Percentiles rank a stretch among this genome's conserved stretches.
phyloP scores from a whole-genome alignment of 2,113 vertebrate species.

The Conger conger region DNA sequence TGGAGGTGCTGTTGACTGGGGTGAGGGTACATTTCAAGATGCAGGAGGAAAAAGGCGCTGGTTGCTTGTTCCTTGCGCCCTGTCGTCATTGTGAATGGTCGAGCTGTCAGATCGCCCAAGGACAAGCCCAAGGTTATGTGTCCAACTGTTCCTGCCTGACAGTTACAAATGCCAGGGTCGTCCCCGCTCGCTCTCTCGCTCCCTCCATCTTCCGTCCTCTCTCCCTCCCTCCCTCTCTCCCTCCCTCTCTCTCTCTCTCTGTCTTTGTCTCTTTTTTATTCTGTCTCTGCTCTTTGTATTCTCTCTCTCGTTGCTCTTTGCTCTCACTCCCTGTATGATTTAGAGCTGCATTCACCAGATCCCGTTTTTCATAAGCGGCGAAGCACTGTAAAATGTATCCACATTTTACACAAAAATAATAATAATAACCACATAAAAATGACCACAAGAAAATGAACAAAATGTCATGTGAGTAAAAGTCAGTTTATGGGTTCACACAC shows the following conservation, averaged over 20 bases:
- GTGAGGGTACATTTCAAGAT: background rate
- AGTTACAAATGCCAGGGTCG: constrained; percentile 46
- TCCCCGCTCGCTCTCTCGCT: constrained; percentile 24
- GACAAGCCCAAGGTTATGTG: constrained; percentile 48
- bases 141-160: constrained; percentile 50
- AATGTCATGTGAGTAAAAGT: no score
- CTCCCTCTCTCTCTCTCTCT: background rate
- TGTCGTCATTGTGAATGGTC: background rate
- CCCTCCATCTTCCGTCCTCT: background rate
- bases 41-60: constrained; percentile 4
- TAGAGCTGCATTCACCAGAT: no score
- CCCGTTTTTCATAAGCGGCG: no score
- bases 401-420: no score
- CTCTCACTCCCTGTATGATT: background rate
- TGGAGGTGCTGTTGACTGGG: background rate
- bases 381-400: no score
- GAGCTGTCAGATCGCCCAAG: constrained; percentile 38
- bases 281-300: background rate
- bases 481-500: no score
- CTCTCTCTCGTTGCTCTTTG: background rate
- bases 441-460: no score
- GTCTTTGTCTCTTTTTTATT: background rate
- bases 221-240: background rate
- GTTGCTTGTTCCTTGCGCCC: background rate
- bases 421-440: no score